phyloP scores from a whole-genome alignment of 2,113 vertebrate genomes.

The Pungitius pungitius region DNA sequence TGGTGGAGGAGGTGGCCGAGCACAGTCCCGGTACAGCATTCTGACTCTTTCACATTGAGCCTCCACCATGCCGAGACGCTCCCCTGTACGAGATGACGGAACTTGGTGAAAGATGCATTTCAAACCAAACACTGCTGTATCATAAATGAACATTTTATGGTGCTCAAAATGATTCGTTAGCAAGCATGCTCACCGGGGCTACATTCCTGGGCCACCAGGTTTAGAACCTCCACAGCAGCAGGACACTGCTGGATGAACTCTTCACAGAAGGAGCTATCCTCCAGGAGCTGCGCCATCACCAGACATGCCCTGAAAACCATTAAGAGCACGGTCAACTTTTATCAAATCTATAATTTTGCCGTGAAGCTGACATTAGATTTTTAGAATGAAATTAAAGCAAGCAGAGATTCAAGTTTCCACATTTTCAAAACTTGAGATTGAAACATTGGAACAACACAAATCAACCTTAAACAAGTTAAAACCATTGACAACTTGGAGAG shows the following conservation, averaged over 20 bases:
- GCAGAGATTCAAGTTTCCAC: background rate
- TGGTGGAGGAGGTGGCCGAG: conserved; percentile 93
- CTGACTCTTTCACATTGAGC: conserved; percentile 94
- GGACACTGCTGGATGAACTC: conserved; percentile 99
- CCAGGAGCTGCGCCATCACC: conserved; percentile 98
- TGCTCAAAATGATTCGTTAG: background rate
- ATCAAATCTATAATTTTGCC: background rate
- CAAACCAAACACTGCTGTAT: background rate
- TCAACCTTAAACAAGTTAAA: background rate
- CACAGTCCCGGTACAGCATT: conserved; percentile 97
- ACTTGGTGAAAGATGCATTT: background rate
- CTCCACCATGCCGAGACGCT: conserved; percentile 92
- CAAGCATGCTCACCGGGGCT: conserved; percentile 87
- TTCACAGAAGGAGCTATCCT: conserved; percentile 98
- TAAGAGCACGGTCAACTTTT: background rate
- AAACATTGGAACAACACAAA: background rate
- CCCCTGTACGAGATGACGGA: conserved; percentile 80
- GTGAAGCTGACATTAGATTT: background rate
- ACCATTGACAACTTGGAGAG: background rate
- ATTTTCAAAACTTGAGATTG: background rate
- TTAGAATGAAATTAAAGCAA: background rate
- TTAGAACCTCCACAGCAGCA: conserved; percentile 96
- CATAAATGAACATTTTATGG: background rate
- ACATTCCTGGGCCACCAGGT: conserved; percentile 97
- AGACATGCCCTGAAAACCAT: conserved; percentile 87